Conservation (phyloP, 2,888 invertebrate genomes). For the Dichetophora obliterata region DNA sequence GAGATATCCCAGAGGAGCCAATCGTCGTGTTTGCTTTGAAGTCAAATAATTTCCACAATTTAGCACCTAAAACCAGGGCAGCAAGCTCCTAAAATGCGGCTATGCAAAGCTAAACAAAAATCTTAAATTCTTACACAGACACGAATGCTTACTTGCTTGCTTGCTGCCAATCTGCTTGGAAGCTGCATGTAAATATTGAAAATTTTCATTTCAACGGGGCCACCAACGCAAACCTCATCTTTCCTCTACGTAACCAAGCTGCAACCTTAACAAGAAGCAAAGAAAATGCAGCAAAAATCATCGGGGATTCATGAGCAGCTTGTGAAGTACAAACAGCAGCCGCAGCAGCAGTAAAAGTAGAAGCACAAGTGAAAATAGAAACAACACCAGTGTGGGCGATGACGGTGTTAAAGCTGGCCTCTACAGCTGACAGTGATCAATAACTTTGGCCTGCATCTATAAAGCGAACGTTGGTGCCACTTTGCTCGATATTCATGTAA, state of each 20-base stretch:
- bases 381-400: too few species aligned
- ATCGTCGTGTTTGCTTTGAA: neutral
- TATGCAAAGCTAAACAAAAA: neutral
- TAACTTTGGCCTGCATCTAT: neutral
- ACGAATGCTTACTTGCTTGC: too few species aligned
- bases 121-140: neutral
- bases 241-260: too few species aligned
- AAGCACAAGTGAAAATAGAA: neutral
- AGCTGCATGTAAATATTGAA: too few species aligned
- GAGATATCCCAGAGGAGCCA: neutral
- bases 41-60: conserved; percentile 5
- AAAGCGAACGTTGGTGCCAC: neutral
- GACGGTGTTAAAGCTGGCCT: neutral
- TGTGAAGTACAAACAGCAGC: neutral
- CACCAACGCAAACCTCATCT: too few species aligned
- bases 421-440: neutral
- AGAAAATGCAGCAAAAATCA: neutral
- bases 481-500: neutral
- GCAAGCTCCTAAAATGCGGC: conserved; percentile 5
- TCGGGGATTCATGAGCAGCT: neutral
- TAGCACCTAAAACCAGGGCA: neutral
- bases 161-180: too few species aligned
- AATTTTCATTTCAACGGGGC: too few species aligned
- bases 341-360: neutral
- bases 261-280: neutral